These are phyloP conservation scores for Bubo bubo DNA, from an alignment of 2,113 vertebrate genomes.

Conservation along the genomic window DNA sequence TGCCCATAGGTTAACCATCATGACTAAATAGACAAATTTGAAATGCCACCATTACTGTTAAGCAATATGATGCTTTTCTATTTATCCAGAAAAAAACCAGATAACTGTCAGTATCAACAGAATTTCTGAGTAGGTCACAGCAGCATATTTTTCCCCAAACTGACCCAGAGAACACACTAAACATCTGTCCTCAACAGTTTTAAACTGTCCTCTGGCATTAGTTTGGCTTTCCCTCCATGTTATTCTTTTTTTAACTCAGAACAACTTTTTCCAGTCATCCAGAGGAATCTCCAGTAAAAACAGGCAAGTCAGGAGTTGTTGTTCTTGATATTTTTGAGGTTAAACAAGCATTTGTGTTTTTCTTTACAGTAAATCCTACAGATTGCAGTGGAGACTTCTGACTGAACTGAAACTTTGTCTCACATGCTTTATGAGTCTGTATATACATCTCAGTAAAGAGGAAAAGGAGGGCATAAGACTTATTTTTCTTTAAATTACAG, in stretches of 20 bases:
- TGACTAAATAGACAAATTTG: not conserved
- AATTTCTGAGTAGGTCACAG: not conserved
- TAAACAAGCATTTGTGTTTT: conserved; percentile 48
- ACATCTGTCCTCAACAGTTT: conserved; percentile 33
- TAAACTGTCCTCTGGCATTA: conserved; percentile 26
- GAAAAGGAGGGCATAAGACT: not conserved
- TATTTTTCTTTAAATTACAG: not conserved
- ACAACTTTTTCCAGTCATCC: conserved; percentile 59
- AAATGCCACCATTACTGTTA: not conserved
- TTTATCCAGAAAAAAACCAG: not conserved
- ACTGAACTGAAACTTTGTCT: not conserved
- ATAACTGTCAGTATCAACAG: not conserved
- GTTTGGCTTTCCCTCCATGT: conserved; percentile 10
- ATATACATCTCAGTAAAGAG: not conserved
- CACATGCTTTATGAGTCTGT: not conserved
- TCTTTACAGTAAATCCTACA: conserved; percentile 30
- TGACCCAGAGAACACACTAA: conserved; percentile 4
- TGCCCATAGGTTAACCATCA: not conserved
- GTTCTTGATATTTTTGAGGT: conserved; percentile 49
- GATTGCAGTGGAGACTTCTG: conserved; percentile 1
- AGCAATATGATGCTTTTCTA: not conserved
- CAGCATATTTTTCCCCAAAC: not conserved
- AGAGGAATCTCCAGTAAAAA: conserved; percentile 63
- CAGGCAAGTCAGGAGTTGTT: conserved; percentile 43
- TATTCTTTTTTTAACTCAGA: conserved; percentile 59